A percentile compares a stretch with the other conserved stretches of the same genome.
Conservation (phyloP, 1,140 invertebrate species). For the Ganaspis sp. region DNA sequence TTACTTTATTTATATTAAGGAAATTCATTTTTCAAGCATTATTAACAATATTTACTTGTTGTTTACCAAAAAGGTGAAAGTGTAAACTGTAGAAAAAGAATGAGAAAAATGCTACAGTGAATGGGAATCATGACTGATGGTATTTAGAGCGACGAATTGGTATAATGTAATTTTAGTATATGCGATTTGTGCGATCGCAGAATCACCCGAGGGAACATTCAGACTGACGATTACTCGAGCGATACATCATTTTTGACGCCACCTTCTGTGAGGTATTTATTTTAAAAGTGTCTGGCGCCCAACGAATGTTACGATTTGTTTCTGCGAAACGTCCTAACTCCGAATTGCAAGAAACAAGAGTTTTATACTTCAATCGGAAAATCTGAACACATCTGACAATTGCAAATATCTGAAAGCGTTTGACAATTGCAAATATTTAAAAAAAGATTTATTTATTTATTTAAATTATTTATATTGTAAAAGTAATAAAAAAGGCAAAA, state of each 20-base stretch:
- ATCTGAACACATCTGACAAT: too few relatives aligned
- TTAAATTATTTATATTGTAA: too few relatives aligned
- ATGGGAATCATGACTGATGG: background rate
- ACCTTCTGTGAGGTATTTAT: slow-evolving; percentile 2
- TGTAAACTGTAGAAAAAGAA: background rate
- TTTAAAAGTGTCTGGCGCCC: background rate
- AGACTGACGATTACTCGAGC: background rate
- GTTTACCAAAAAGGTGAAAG: too few relatives aligned
- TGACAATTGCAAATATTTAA: too few relatives aligned
- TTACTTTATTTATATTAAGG: too few relatives aligned
- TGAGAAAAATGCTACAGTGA: background rate
- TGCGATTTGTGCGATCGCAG: background rate
- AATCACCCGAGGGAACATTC: background rate
- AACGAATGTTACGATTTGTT: background rate
- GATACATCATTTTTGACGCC: slow-evolving; percentile 6
- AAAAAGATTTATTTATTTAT: too few relatives aligned
- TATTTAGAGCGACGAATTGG: background rate
- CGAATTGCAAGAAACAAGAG: background rate
- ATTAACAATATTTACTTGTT: too few relatives aligned
- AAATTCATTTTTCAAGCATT: too few relatives aligned
- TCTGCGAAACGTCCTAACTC: background rate
- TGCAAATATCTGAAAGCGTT: too few relatives aligned
- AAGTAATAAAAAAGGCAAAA: too few relatives aligned
- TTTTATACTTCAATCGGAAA: too few relatives aligned
- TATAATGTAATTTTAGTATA: slow-evolving; percentile 3